Base-by-base conservation (phyloP, 2,888 invertebrate genomes). In the Monopis laevigella region DNA sequence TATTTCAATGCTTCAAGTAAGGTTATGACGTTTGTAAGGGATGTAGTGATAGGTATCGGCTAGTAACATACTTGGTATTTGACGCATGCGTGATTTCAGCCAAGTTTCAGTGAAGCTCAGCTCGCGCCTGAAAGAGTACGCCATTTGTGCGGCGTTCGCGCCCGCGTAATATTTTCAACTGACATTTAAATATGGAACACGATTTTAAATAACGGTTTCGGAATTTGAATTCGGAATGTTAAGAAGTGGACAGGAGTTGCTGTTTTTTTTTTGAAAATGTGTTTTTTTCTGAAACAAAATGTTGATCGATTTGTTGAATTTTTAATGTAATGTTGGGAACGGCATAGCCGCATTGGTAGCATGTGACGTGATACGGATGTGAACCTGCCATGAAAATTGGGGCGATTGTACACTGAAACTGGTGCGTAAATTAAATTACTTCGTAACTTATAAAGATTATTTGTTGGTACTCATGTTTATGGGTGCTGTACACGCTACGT, bases 271-370 rank as follows among this genome's bases (percentile, higher is more conserved):
- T 32, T 32, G 10, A 32, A n/a, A n/a, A 7, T 24, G 21, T 36
- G 19, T 18, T 18, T 36, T 36, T 36, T 36, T 36, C 13, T 36
- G 16, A 21, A 11, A 11, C 21, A 11, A 11, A 6, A 11, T 11
- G 29, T 18, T 40, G 40, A 40, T 40, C 19, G 40, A 19, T 40
- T 40, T 8, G 28, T 40, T 40, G 40, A 40, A 40, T 40, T 40
- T 40, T 40, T 40, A 40, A 40, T 40, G 40, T 24, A 39, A 39
- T 39, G 39, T 39, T 39, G 26, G 26, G 27, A 39, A 12, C 39
- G 39, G 13, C 39, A 39, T 26, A 29, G 40, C 40, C 28, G 40
- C 40, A 29, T 28, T 29, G 18, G 24, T 39, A 27, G 28, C 36
- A 21, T 36, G 36, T 18, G 36, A 21, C 2, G 32, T 16, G 39